Conservation (phyloP, 2,797 vertebrate species). For the Hybognathus amarus region DNA sequence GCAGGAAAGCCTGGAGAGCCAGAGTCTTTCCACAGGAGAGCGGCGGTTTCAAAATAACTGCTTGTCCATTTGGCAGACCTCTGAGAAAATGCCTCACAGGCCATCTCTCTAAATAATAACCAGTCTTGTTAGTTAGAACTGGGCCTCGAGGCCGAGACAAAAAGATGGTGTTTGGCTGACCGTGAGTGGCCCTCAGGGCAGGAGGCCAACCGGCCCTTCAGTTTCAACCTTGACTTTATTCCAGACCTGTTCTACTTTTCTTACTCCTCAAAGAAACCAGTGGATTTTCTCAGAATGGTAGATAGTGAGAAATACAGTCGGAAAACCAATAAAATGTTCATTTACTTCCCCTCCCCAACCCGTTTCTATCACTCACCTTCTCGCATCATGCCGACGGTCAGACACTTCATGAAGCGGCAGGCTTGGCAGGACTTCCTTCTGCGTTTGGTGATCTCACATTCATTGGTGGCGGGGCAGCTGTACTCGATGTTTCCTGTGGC, state of each 20-base stretch:
- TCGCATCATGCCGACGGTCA: constrained; percentile 99
- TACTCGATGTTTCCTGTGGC: constrained; percentile 96
- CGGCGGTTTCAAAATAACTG: constrained; percentile 55
- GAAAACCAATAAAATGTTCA: background rate
- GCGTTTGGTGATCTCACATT: constrained; percentile 99
- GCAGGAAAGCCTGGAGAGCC: constrained; percentile 41
- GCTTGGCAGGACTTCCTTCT: constrained; percentile 99
- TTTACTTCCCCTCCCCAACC: constrained; percentile 30
- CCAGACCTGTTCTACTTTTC: constrained; percentile 57
- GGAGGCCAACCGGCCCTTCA: constrained; percentile 78
- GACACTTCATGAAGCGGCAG: constrained; percentile 99
- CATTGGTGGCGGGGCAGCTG: constrained; percentile 98
- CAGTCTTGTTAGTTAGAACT: constrained; percentile 63
- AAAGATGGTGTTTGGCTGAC: constrained; percentile 57
- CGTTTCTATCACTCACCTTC: constrained; percentile 86
- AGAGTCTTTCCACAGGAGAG: constrained; percentile 56
- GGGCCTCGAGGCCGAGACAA: constrained; percentile 71
- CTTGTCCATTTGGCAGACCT: constrained; percentile 57
- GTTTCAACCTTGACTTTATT: constrained; percentile 81
- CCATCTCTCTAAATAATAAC: constrained; percentile 59
- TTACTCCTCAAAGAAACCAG: constrained; percentile 6
- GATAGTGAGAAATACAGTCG: background rate
- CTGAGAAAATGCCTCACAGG: constrained; percentile 57
- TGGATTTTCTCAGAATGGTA: constrained; percentile 42
- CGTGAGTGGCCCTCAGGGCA: constrained; percentile 64